Conservation (phyloP, 2,113 vertebrate species). For the Antigone vipio region DNA sequence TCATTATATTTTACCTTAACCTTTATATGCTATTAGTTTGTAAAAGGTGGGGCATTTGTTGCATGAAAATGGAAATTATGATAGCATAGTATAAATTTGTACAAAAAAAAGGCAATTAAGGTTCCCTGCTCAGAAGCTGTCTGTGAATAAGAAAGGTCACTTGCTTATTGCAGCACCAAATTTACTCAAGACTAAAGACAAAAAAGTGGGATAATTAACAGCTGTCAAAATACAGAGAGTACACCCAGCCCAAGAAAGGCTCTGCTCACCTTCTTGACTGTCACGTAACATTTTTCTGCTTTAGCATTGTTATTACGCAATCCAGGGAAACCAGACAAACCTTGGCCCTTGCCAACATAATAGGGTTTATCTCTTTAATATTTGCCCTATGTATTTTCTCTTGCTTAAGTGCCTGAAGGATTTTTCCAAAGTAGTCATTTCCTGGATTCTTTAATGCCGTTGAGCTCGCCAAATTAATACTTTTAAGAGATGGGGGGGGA, state of each 20-base stretch:
- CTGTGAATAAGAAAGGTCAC: neutral
- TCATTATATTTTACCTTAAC: neutral
- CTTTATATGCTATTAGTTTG: neutral
- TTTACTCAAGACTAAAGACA: neutral
- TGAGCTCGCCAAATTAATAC: neutral
- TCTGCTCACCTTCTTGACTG: neutral
- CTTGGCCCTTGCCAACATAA: neutral
- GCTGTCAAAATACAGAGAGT: neutral
- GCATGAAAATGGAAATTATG: neutral
- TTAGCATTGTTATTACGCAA: neutral
- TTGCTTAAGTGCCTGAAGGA: neutral
- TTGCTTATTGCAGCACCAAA: neutral
- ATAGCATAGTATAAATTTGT: neutral
- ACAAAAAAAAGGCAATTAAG: neutral
- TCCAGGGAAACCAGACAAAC: neutral
- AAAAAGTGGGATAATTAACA: neutral
- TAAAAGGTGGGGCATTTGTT: neutral
- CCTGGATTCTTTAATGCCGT: neutral
- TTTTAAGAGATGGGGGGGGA: neutral
- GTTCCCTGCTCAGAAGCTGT: neutral
- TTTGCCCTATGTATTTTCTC: neutral
- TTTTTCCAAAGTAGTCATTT: neutral
- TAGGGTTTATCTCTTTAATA: neutral
- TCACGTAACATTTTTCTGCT: neutral
- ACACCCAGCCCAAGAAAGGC: accelerated